A percentile compares a stretch with the other conserved stretches of the same genome.
phyloP scores from a whole-genome alignment of 2,797 vertebrate genomes.

The Labeo calbasu region DNA sequence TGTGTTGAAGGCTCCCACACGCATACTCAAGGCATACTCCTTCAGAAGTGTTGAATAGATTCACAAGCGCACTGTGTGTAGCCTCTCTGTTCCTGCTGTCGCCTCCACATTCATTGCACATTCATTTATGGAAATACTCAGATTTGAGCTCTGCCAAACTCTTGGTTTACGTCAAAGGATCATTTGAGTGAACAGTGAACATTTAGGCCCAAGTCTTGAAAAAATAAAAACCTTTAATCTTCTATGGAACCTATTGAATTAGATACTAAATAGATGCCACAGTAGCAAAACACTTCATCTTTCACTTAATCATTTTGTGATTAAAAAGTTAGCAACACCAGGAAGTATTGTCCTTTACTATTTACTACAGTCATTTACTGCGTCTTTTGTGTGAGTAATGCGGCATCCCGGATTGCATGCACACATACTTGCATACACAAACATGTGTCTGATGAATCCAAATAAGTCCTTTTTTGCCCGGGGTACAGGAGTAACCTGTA shows the following conservation, averaged over 20 bases:
- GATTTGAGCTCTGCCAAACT: constrained; percentile 5
- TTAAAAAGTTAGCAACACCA: too few species aligned
- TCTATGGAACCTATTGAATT: neutral
- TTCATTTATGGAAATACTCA: constrained; percentile 43
- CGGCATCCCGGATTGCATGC: neutral
- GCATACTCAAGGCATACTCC: neutral
- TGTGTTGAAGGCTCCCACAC: constrained; percentile 13
- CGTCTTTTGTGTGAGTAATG: too few species aligned
- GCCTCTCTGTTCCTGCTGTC: constrained; percentile 31
- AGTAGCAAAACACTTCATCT: neutral
- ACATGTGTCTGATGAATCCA: constrained; percentile 46
- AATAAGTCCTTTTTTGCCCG: constrained; percentile 46
- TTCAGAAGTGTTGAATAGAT: constrained; percentile 9
- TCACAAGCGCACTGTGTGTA: constrained; percentile 4
- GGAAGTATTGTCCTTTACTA: too few species aligned
- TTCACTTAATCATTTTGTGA: too few species aligned
- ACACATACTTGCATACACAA: neutral
- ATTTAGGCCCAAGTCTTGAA: neutral
- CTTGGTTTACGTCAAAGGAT: constrained; percentile 25
- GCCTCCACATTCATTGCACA: constrained; percentile 21
- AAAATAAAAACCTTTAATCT: neutral
- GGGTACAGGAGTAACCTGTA: constrained; percentile 53
- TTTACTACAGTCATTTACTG: too few species aligned
- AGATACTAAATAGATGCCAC: neutral
- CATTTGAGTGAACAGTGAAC: constrained; percentile 1